phyloP scores from a whole-genome alignment of 2,888 invertebrate genomes.

The Heteromurus nitidus region DNA sequence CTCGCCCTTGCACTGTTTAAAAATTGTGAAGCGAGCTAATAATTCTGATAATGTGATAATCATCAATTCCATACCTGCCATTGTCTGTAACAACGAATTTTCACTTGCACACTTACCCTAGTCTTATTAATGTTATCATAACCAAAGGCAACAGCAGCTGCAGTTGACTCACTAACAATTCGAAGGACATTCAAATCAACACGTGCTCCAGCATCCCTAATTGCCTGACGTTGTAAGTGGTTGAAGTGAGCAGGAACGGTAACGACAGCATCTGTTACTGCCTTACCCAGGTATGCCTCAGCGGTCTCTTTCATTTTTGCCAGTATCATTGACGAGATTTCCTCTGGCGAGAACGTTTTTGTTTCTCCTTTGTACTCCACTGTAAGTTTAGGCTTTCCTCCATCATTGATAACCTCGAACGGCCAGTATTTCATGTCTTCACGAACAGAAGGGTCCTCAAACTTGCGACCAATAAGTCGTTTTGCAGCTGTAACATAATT shows the following conservation, averaged over 20 bases:
- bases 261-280: slow-evolving; percentile 86
- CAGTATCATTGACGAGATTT: slow-evolving; percentile 82
- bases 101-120: slow-evolving; percentile 54
- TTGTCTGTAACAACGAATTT: no score
- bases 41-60: neutral
- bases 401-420: slow-evolving; percentile 88
- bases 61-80: neutral
- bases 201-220: slow-evolving; percentile 85
- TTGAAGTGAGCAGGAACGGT: slow-evolving; percentile 89
- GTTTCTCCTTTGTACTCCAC: slow-evolving; percentile 79
- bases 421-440: slow-evolving; percentile 96
- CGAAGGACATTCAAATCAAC: slow-evolving; percentile 91
- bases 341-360: slow-evolving; percentile 81
- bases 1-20: slow-evolving; percentile 75
- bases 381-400: slow-evolving; percentile 76
- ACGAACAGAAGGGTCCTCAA: slow-evolving; percentile 90
- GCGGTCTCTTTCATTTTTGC: slow-evolving; percentile 95
- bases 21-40: neutral
- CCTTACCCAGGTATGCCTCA: slow-evolving; percentile 89
- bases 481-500: slow-evolving; percentile 85
- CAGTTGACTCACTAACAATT: slow-evolving; percentile 93
- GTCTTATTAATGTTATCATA: slow-evolving; percentile 77
- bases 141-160: slow-evolving; percentile 90
- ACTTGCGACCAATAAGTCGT: slow-evolving; percentile 94
- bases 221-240: slow-evolving; percentile 82